phyloP scores from a whole-genome alignment of 2,797 vertebrate species.

The Myiotriccus ornatus region DNA sequence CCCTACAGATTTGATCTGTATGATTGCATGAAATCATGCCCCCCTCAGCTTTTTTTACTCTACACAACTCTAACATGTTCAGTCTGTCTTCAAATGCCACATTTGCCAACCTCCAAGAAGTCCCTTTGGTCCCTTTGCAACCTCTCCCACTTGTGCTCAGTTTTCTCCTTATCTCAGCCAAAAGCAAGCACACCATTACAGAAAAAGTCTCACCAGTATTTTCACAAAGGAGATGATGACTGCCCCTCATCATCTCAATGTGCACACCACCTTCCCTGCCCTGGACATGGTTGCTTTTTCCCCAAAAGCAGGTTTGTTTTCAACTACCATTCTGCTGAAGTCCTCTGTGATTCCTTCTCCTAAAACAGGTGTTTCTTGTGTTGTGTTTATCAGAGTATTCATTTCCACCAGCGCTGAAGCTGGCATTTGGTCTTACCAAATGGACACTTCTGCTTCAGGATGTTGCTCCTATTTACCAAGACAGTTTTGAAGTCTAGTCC shows the following conservation, averaged over 20 bases:
- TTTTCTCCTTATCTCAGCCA: background rate
- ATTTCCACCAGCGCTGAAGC: background rate
- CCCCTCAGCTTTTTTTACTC: background rate
- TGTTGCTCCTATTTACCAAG: background rate
- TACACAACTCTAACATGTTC: background rate
- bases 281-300: background rate
- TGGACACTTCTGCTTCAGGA: background rate
- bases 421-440: background rate
- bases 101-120: background rate
- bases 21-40: background rate
- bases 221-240: background rate
- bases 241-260: background rate
- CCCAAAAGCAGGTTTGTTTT: background rate
- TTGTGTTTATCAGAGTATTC: background rate
- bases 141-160: background rate
- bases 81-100: background rate
- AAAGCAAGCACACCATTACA: accelerated
- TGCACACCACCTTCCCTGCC: background rate
- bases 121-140: background rate
- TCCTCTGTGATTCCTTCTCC: background rate
- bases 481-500: background rate
- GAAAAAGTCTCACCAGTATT: background rate
- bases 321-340: background rate
- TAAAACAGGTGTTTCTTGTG: background rate
- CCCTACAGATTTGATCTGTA: background rate